Evolutionary conservation across 2,113 vertebrate species (phyloP).

Genomic region (Myanophis thanlyinensis): DNA sequence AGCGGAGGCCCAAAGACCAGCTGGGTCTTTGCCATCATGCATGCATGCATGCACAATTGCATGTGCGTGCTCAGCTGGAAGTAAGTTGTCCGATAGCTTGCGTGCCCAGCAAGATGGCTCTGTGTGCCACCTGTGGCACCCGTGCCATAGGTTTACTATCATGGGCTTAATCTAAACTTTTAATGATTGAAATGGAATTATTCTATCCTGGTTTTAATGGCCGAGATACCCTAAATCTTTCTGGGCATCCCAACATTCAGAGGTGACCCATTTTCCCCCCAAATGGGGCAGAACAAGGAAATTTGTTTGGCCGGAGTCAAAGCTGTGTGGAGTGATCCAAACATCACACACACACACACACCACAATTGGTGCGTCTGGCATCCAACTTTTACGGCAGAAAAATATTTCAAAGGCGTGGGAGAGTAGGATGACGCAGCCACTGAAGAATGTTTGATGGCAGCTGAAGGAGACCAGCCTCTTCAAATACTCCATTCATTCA

Average conservation of each 20-base stretch:
- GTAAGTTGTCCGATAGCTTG: too few relatives aligned
- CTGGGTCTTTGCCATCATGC: too few relatives aligned
- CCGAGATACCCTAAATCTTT: neutral
- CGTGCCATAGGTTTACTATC: too few relatives aligned
- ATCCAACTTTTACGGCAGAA: neutral
- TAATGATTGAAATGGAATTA: too few relatives aligned
- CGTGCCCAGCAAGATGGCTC: too few relatives aligned
- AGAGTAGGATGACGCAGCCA: neutral
- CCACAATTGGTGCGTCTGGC: neutral
- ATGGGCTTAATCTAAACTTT: too few relatives aligned
- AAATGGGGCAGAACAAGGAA: too few relatives aligned
- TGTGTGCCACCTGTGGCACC: too few relatives aligned
- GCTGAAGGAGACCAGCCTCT: neutral
- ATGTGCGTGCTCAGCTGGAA: too few relatives aligned
- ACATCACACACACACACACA: neutral
- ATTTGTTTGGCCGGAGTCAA: neutral
- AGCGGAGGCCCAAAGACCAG: too few relatives aligned
- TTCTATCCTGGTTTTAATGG: too few relatives aligned
- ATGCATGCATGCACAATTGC: too few relatives aligned
- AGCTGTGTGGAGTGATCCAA: neutral
- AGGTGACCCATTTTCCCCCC: rapidly evolving
- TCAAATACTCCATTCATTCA: neutral
- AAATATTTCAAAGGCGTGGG: neutral
- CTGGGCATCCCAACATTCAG: neutral
- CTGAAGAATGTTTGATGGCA: neutral